A percentile compares a stretch with the other conserved stretches of the same genome.
phyloP scores from a whole-genome alignment of 2,797 vertebrate species.

The Tadarida brasiliensis region DNA sequence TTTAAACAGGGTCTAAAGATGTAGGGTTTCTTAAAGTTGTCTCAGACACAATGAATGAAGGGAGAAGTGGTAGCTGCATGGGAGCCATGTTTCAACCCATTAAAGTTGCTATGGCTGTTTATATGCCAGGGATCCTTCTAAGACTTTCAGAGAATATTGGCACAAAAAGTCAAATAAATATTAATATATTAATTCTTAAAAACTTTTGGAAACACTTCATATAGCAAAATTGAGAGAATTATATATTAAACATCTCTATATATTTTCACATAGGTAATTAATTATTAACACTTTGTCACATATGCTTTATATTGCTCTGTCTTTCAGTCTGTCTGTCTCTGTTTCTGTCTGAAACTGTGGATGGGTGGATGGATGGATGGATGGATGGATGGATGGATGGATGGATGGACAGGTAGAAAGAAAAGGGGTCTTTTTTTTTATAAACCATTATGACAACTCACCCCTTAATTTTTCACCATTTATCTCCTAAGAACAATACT shows the following conservation, averaged over 20 bases:
- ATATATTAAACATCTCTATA: not conserved
- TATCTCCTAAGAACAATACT: not conserved
- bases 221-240: not conserved
- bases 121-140: not conserved
- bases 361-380: not conserved
- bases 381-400: not conserved
- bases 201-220: not conserved
- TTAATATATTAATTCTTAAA: not conserved
- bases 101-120: not conserved
- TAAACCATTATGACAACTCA: not conserved
- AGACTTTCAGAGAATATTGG: not conserved
- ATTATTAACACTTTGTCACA: not conserved
- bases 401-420: not conserved
- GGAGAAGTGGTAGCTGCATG: not conserved
- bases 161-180: not conserved
- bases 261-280: not conserved
- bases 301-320: not conserved
- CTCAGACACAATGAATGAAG: not conserved
- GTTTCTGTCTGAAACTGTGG: not conserved
- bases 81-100: not conserved
- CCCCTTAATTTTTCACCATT: not conserved
- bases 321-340: not conserved
- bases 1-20: not conserved
- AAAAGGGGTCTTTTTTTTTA: not conserved
- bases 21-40: not conserved